These are phyloP conservation scores for Daubentonia madagascariensis DNA, from an alignment of 2,113 vertebrate species.

Conservation along the genomic window DNA sequence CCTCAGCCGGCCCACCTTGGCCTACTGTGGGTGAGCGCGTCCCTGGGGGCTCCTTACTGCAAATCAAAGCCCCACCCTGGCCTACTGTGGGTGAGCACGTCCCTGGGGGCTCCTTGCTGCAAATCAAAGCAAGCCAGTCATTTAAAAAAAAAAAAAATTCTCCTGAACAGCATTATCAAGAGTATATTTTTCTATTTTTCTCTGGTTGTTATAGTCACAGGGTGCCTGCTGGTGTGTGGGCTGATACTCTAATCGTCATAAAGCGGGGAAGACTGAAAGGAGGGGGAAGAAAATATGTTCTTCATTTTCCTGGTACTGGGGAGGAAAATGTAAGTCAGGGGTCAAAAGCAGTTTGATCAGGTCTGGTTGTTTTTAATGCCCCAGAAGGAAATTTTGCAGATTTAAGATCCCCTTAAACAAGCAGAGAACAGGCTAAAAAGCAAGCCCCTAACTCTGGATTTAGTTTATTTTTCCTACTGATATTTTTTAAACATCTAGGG, in stretches of 20 bases:
- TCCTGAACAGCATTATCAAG: neutral
- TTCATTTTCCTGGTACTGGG: neutral
- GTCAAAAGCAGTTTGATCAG: neutral
- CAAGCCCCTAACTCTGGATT: neutral
- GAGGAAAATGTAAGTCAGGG: neutral
- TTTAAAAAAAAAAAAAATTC: slow-evolving; percentile 38
- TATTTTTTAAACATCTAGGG: neutral
- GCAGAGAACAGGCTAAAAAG: neutral
- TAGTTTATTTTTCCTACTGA: neutral
- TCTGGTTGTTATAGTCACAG: neutral
- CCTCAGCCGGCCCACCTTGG: slow-evolving; percentile 60
- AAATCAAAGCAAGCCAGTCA: slow-evolving; percentile 63
- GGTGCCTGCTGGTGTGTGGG: neutral
- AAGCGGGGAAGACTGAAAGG: neutral
- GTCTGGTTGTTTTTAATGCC: neutral
- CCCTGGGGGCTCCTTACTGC: slow-evolving; percentile 63
- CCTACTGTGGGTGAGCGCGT: slow-evolving; percentile 27
- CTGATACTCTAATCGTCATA: rapidly evolving
- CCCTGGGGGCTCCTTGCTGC: slow-evolving; percentile 63
- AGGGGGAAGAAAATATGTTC: rapidly evolving
- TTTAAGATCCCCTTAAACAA: neutral
- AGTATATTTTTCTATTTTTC: slow-evolving; percentile 26
- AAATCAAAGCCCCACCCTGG: slow-evolving; percentile 64
- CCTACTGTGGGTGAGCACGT: slow-evolving; percentile 27
- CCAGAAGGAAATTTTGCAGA: neutral